Conservation (phyloP, 2,888 invertebrate genomes). For the Neoascia interrupta region DNA sequence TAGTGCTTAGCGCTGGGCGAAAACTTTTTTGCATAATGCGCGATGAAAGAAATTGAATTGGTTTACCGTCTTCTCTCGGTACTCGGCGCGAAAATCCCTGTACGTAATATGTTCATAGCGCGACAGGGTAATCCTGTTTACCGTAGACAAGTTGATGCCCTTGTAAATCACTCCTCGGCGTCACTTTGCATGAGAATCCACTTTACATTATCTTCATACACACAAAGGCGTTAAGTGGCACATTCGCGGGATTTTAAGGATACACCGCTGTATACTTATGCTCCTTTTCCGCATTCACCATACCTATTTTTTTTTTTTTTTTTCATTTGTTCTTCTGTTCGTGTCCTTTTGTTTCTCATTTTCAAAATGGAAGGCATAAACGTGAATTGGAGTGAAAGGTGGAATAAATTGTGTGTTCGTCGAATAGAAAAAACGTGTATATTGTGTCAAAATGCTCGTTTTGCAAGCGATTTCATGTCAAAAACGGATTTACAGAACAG, state of each 20-base stretch:
- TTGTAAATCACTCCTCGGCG: conserved; percentile 63
- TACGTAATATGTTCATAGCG: conserved; percentile 50
- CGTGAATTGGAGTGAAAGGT: background rate
- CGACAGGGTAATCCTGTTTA: conserved; percentile 62
- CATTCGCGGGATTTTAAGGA: conserved; percentile 40
- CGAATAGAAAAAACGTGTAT: conserved; percentile 5
- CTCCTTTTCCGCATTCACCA: no score
- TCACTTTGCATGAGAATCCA: conserved; percentile 53
- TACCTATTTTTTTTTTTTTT: background rate
- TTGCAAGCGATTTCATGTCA: conserved; percentile 7
- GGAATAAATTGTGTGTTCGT: background rate
- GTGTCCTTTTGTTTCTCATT: conserved; percentile 24
- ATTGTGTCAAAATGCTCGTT: conserved; percentile 28
- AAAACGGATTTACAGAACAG: no score
- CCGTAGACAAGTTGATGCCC: conserved; percentile 65
- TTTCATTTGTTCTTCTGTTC: background rate
- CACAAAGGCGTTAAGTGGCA: conserved; percentile 47
- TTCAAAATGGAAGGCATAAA: conserved; percentile 7
- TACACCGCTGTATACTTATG: conserved; percentile 2
- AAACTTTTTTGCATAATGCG: conserved; percentile 29
- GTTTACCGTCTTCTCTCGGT: conserved; percentile 19
- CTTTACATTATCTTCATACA: conserved; percentile 53
- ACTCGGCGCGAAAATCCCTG: conserved; percentile 24
- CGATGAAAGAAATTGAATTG: conserved; percentile 53
- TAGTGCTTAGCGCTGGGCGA: background rate